Evolutionary conservation across 2,113 vertebrate species (phyloP).

Genomic region (Delphinus delphis): DNA sequence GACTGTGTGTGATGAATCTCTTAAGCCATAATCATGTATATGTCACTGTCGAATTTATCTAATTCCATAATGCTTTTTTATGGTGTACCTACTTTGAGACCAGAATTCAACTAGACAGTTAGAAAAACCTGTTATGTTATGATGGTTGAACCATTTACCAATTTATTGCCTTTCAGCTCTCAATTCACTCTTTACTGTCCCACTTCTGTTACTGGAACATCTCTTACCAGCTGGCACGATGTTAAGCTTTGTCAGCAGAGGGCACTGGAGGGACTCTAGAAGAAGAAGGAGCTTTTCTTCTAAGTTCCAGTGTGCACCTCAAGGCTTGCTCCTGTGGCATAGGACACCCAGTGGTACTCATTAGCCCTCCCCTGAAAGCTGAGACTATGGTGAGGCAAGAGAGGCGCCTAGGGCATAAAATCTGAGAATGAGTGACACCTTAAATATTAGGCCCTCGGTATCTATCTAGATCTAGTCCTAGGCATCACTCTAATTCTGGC

Average conservation of each 20-base stretch:
- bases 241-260: constrained; percentile 15
- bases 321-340: neutral
- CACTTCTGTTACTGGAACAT: neutral
- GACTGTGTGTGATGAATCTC: neutral
- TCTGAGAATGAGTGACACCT: neutral
- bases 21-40: neutral
- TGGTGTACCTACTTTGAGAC: neutral
- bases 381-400: neutral
- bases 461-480: neutral
- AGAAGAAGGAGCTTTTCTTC: neutral
- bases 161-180: neutral
- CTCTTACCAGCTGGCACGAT: neutral
- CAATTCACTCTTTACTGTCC: neutral
- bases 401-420: neutral
- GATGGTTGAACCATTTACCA: constrained; percentile 1
- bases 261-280: neutral
- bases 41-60: neutral
- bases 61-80: neutral
- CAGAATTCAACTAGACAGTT: neutral
- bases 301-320: neutral
- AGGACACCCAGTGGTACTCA: neutral
- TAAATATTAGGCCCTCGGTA: neutral
- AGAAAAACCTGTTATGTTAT: neutral
- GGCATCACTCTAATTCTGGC: neutral
- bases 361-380: neutral